Evolutionary conservation across 37 sponge, comb jelly and placozoan species (phyloP), one percentile per base, ranked within the genome.

Genomic region (Chondrilla cf. caribensis): DNA sequence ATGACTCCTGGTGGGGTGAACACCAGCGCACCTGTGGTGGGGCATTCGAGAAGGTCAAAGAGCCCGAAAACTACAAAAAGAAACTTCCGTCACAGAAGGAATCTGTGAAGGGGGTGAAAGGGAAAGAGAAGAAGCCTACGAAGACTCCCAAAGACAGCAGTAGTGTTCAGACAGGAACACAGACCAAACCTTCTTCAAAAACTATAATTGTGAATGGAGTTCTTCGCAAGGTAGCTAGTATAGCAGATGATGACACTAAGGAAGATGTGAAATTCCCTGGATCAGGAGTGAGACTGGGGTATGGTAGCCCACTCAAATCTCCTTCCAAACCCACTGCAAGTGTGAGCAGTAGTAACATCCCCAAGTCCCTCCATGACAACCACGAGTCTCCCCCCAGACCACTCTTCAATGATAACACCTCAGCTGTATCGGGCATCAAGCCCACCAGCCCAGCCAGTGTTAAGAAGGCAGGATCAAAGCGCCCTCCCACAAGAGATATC

Each of bases 1-100:
- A 85, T 17, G 99, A 98, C 80, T 40, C 54, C 14, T 98, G 99
- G 99, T 97, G 97, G 97, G 60, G 42, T 11, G 77, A 87, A 36
- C 97, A 97, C 59, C 82, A 89, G 70, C 37, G 33, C 2, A 85
- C 77, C 2, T 97, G 97, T 73, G 95, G 97, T 0, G 97, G 97
- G 7, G 80, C 37, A 28, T 97, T 90, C 44, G 57, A 29, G 11
- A 97, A 97, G 71, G 82, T 97, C 0, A 93, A 88, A 40, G 93
- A 93, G 44, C 94, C 94, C 0, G 94, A 90, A 29, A 80, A 65
- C 15, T 93, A 90, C 60, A 44, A 59, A 43, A 76, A 84, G 75
- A 93, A 91, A 54, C 68, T 2, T 18, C 3, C 26, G 19, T 29
- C 15, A n/a, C 22, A 42, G 38, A 77, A 44, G 21, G 3, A 41